These are phyloP conservation scores for Euschistus heros DNA, from an alignment of 1,140 invertebrate species.

Conservation along the genomic window DNA sequence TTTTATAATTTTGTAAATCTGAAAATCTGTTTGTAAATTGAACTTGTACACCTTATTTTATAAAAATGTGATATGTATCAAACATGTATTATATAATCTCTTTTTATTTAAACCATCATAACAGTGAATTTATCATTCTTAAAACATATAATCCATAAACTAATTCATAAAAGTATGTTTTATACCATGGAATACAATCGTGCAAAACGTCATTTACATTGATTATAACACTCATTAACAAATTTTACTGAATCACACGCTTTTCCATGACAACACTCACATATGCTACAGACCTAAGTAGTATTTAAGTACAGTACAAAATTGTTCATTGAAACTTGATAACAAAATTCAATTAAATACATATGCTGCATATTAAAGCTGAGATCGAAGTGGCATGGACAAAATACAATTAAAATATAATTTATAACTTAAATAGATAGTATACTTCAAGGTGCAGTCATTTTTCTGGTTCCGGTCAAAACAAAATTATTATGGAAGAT, in stretches of 20 bases:
- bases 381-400: slow-evolving; percentile 4
- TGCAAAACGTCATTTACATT: slow-evolving; percentile 7
- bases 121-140: no score
- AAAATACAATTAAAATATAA: not conserved
- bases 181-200: slow-evolving; percentile 1
- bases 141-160: slow-evolving; percentile 2
- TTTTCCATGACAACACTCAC: not conserved
- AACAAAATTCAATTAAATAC: slow-evolving; percentile 11
- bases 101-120: no score
- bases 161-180: slow-evolving; percentile 2
- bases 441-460: not conserved
- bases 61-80: slow-evolving; percentile 14
- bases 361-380: slow-evolving; percentile 16
- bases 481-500: slow-evolving; percentile 9
- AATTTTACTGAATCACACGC: not conserved
- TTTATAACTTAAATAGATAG: not conserved
- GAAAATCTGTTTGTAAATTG: no score
- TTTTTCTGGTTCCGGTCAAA: not conserved
- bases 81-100: not conserved
- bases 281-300: slow-evolving; percentile 9
- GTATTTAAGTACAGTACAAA: slow-evolving; percentile 19
- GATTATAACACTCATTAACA: not conserved
- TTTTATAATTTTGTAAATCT: no score
- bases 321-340: slow-evolving; percentile 11
- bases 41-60: no score